Evolutionary conservation across 2,888 invertebrate genomes (phyloP).

Genomic region (Acrobasis repandana): DNA sequence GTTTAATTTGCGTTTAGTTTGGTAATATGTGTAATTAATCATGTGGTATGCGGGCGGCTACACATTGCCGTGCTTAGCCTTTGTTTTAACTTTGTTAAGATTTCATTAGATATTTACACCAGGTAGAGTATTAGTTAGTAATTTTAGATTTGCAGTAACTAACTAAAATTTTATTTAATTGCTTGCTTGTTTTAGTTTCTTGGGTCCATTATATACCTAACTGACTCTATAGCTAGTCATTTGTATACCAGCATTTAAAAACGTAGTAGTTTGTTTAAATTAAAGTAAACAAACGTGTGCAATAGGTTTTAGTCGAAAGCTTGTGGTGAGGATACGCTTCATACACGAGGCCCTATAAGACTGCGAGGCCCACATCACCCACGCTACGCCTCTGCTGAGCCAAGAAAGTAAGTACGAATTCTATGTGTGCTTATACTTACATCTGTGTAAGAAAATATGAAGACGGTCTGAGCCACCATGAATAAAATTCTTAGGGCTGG

Average conservation of each 20-base stretch:
- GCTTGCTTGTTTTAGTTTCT: no score
- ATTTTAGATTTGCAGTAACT: not conserved
- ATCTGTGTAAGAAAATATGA: constrained; percentile 87
- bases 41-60: not conserved
- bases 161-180: no score
- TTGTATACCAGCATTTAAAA: no score
- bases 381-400: no score
- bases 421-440: constrained; percentile 61
- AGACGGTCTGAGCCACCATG: constrained; percentile 87
- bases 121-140: not conserved
- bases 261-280: no score
- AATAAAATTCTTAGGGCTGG: constrained; percentile 85
- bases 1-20: not conserved
- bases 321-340: no score
- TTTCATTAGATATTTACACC: not conserved
- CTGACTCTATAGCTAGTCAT: no score
- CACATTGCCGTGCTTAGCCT: not conserved
- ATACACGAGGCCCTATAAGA: no score
- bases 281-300: no score
- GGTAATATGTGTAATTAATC: not conserved
- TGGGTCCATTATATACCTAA: no score
- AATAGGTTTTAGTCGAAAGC: no score
- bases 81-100: not conserved
- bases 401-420: not conserved
- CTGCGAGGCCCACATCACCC: no score